Evolutionary conservation across 2,113 vertebrate genomes (phyloP).

Genomic region (Maccullochella peelii): DNA sequence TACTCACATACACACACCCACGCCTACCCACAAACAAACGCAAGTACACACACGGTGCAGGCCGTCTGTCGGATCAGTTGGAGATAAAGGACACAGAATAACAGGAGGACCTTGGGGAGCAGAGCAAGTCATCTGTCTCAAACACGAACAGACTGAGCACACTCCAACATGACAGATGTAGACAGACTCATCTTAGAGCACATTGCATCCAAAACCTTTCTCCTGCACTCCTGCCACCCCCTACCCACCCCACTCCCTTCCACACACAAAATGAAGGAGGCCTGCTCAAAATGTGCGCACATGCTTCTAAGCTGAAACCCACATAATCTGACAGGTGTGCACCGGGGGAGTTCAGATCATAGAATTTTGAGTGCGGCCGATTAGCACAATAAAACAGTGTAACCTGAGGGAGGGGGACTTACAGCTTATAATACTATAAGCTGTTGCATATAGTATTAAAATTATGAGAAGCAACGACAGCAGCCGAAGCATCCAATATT

Average conservation of each 20-base stretch:
- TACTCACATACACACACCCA: conserved; percentile 2
- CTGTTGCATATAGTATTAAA: conserved; percentile 62
- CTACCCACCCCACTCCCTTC: neutral
- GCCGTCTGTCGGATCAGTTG: conserved; percentile 71
- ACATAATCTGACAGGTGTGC: conserved; percentile 71
- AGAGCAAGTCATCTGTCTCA: conserved; percentile 82
- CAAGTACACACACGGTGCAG: conserved; percentile 29
- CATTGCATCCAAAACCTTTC: conserved; percentile 58
- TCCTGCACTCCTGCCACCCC: neutral
- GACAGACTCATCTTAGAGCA: conserved; percentile 74
- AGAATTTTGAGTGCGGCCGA: conserved; percentile 54
- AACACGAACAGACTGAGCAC: conserved; percentile 80
- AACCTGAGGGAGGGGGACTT: conserved; percentile 48
- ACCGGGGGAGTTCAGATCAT: conserved; percentile 55
- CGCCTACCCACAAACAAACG: conserved; percentile 17
- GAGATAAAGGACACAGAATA: conserved; percentile 83
- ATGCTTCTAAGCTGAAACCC: conserved; percentile 36
- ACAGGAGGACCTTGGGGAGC: conserved; percentile 78
- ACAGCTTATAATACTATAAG: conserved; percentile 51
- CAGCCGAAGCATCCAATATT: conserved; percentile 48
- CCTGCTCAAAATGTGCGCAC: conserved; percentile 52
- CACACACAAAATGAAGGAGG: conserved; percentile 14
- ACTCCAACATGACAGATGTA: conserved; percentile 79
- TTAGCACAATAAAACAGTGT: conserved; percentile 67
- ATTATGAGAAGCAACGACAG: conserved; percentile 44